phyloP scores from a whole-genome alignment of 2,888 invertebrate species.

The Mycalesis mineus region DNA sequence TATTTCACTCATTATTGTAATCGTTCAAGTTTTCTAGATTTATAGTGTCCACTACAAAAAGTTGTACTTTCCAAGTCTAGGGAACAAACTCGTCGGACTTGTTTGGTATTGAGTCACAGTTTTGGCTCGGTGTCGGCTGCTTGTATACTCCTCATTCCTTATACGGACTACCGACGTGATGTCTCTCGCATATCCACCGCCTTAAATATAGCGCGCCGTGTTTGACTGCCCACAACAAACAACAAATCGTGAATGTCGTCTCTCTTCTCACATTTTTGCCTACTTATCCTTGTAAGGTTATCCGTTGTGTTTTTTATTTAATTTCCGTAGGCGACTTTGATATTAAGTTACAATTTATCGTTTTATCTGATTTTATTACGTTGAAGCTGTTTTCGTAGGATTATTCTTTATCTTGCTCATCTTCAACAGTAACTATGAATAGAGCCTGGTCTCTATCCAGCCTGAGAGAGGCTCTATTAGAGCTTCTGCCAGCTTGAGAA shows the following conservation, averaged over 20 bases:
- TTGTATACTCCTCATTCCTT: conserved; percentile 11
- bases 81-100: conserved; percentile 28
- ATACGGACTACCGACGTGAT: conserved; percentile 16
- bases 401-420: too few relatives aligned
- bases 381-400: too few relatives aligned
- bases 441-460: too few relatives aligned
- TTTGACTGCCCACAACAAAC: background rate
- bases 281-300: background rate
- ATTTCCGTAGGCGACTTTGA: background rate
- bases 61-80: conserved; percentile 29
- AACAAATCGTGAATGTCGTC: background rate
- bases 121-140: conserved; percentile 18
- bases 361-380: too few relatives aligned
- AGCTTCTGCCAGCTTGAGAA: too few relatives aligned
- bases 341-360: background rate
- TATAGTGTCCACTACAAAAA: conserved; percentile 16
- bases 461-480: too few relatives aligned
- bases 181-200: conserved; percentile 23
- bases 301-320: background rate
- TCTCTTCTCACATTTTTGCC: conserved; percentile 7
- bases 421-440: too few relatives aligned
- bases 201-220: conserved; percentile 11
- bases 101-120: conserved; percentile 28
- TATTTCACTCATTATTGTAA: conserved; percentile 24
- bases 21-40: conserved; percentile 28